These are phyloP conservation scores for Eutrigla gurnardus DNA, from an alignment of 2,797 vertebrate species.

Conservation along the genomic window DNA sequence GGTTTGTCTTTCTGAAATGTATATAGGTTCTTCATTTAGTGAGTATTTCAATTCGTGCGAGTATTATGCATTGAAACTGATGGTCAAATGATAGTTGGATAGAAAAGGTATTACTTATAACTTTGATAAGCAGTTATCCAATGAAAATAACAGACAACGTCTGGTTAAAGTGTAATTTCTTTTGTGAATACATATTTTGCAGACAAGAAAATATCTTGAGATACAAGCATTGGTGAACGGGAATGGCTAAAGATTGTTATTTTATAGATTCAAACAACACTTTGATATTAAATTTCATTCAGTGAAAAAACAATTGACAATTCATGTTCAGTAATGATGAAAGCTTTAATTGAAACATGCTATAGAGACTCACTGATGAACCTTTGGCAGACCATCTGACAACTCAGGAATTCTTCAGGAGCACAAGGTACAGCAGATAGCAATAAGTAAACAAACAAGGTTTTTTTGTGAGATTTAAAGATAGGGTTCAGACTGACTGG, in stretches of 20 bases:
- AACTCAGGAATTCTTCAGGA: neutral
- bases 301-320: neutral
- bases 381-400: neutral
- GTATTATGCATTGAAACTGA: neutral
- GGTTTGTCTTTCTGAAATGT: neutral
- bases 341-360: neutral
- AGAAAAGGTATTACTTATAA: neutral
- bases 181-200: neutral
- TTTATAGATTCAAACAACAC: neutral
- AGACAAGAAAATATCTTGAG: neutral
- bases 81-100: neutral
- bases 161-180: neutral
- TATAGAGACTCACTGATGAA: neutral
- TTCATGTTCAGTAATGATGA: too few species aligned
- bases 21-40: neutral
- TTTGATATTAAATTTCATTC: neutral
- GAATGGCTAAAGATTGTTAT: neutral
- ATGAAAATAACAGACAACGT: neutral
- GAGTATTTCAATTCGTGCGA: neutral
- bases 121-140: neutral
- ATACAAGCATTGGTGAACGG: neutral
- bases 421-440: constrained; percentile 12
- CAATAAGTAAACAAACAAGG: constrained; percentile 13
- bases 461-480: constrained; percentile 13
- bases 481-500: neutral